A percentile compares a stretch with the other conserved stretches of the same genome.
These are phyloP conservation scores for Anas acuta DNA, from an alignment of 2,797 vertebrate species.

Conservation along the genomic window DNA sequence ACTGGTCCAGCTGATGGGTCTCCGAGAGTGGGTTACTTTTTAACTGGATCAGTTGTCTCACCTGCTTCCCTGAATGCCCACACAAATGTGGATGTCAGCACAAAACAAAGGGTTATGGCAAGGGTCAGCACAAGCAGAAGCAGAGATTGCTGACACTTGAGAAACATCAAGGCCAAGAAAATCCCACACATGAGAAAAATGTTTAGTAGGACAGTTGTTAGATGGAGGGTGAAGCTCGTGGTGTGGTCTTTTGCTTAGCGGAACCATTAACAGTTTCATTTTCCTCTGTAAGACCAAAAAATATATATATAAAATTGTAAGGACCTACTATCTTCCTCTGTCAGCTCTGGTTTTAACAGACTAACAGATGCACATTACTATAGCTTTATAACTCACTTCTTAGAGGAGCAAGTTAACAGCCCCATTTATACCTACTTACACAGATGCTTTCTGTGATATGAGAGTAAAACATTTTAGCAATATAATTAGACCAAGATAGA, in stretches of 20 bases:
- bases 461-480: not conserved
- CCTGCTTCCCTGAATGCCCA: not conserved
- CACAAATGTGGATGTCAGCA: not conserved
- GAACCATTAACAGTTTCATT: not conserved
- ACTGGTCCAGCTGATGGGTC: not conserved
- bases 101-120: not conserved
- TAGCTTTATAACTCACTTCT: not conserved
- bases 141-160: not conserved
- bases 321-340: not conserved
- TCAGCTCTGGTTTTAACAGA: not conserved
- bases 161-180: not conserved
- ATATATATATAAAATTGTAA: not conserved
- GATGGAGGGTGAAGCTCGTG: not conserved
- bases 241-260: not conserved
- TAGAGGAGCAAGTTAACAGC: not conserved
- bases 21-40: not conserved
- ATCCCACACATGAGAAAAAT: not conserved
- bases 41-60: not conserved
- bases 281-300: not conserved
- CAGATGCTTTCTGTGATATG: not conserved
- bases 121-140: not conserved
- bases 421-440: not conserved
- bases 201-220: not conserved
- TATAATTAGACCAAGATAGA: not conserved
- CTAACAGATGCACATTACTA: not conserved